Evolutionary conservation across 30 jellyfish, hydroid and myxozoan genomes (phyloP), one percentile per base, ranked within the genome.

Genomic region (Mastigias papua): DNA sequence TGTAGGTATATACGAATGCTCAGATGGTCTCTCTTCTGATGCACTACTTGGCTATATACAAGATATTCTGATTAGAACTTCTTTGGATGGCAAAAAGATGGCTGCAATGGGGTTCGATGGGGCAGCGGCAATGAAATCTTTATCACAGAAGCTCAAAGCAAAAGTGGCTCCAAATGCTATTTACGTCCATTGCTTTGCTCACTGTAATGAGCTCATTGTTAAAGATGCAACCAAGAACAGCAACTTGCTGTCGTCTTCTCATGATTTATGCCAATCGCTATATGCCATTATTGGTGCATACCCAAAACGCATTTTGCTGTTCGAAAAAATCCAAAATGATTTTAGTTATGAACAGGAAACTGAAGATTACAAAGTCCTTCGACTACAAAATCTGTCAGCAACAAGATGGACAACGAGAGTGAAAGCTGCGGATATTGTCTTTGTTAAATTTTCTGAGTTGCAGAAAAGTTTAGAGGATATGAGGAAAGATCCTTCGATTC

Each of bases 51-150:
- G 26, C 26, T 75, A 72, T 32, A 62, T 64, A 58, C 32, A 72
- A 30, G 89, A 72, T 73, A 86, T 73, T 15, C 73, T 86, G 57
- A 34, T 34, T 28, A 73, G 88, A 73, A 23, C 46, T 69, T 19
- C n/a, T 0, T 48, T 71, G 28, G 83, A 61, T 72, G 60, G 83
- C 1, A 46, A 46, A 61, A 54, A 72, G 73, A 72, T 86, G 88
- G 76, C 83, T 13, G 94, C 65, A 22, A 72, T 58, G 82, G 89
- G 76, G 1, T 86, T 86, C 58, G 88, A 86, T 86, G 94, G 88
- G 34, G 94, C 89, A 5, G 73, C 94, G 35, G 80, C 88, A 3
- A 86, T 72, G 83, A 37, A 72, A 25, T 1, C 35, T 50, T 62
- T 86, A 25, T 65, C 89, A 72, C 0, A 64, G 58, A 72, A 50